Evolutionary conservation across 2,113 vertebrate genomes (phyloP), one percentile per base, ranked within the genome.

Genomic region (Psammodynastes pulverulentus): DNA sequence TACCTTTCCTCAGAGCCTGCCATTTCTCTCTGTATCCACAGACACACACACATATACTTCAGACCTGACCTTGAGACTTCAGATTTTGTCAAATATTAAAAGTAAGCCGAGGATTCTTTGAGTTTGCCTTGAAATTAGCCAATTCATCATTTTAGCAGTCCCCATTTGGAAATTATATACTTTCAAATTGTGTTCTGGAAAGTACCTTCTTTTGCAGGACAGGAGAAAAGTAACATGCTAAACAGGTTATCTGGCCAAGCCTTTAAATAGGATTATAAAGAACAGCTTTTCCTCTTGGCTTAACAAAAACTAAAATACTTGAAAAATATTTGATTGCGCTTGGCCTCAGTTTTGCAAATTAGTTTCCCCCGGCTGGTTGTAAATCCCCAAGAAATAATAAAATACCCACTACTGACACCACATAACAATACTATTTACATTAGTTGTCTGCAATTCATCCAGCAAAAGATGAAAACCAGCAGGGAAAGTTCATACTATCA

Each of bases 391-490:
- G 10, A 95, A 90, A 15, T 10, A 34, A 49, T 72, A 90, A 93
- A 89, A 89, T 17, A 93, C 26, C 45, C 17, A 39, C 26, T 89
- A 85, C 53, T 46, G 13, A 29, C 92, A 91, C 4, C 15, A 62
- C 84, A 85, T 48, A 46, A 46, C 0, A 0, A 91, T 54, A 89
- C 5, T 29, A 45, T 46, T 95, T 90, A 94, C 48, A 3, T 95
- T 92, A 90, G 45, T 93, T 92, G 95, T 92, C 90, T 92, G 54
- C 89, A 87, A 54, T 90, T 58, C 84, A 2, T 51, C 49, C 39
- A 86, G 21, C 1, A 89, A 21, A 94, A 94, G n/a, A 94, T 89
- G 92, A 92, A 94, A 62, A 5, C 0, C 86, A 95, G 88, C 58
- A 95, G 92, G 84, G 29, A 53, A 53, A 72, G 29, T 9, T 94